Percentiles rank a stretch among this genome's conserved stretches.
Evolutionary conservation across 1,140 invertebrate species (phyloP).

Genomic region (Leptinotarsa lineolata): DNA sequence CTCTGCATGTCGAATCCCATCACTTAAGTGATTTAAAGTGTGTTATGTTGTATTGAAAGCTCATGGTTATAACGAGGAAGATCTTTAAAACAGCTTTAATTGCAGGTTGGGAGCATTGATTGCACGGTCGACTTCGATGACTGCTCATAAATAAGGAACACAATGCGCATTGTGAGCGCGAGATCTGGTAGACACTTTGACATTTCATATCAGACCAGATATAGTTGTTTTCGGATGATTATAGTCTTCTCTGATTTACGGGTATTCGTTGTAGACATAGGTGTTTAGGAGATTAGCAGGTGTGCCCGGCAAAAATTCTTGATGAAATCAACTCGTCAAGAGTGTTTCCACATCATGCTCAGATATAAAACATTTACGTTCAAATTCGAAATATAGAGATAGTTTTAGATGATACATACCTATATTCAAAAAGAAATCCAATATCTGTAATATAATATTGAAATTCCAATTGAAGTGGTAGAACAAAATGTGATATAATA

Average conservation of each 20-base stretch:
- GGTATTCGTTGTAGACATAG: not conserved
- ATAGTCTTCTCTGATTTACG: not conserved
- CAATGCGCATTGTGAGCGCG: not conserved
- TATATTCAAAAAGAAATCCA: no score
- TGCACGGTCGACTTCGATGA: constrained; percentile 7
- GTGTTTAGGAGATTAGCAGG: not conserved
- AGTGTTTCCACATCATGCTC: no score
- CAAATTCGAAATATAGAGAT: no score
- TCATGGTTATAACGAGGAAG: not conserved
- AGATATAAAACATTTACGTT: no score
- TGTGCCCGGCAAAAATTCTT: not conserved
- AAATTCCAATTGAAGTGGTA: no score
- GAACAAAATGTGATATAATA: no score
- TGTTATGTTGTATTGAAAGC: constrained; percentile 2
- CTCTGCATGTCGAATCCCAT: not conserved
- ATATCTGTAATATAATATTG: no score
- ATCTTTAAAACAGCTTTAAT: not conserved
- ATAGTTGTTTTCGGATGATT: constrained; percentile 1
- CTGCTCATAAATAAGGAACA: constrained; percentile 8
- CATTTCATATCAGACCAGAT: not conserved
- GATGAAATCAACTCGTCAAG: no score
- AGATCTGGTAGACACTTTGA: not conserved
- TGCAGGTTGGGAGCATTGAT: constrained; percentile 7
- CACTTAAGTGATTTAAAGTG: not conserved
- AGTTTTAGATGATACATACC: no score